These are phyloP conservation scores for Acholoe squamosa DNA, from an alignment of 2,888 invertebrate genomes.

Conservation along the genomic window DNA sequence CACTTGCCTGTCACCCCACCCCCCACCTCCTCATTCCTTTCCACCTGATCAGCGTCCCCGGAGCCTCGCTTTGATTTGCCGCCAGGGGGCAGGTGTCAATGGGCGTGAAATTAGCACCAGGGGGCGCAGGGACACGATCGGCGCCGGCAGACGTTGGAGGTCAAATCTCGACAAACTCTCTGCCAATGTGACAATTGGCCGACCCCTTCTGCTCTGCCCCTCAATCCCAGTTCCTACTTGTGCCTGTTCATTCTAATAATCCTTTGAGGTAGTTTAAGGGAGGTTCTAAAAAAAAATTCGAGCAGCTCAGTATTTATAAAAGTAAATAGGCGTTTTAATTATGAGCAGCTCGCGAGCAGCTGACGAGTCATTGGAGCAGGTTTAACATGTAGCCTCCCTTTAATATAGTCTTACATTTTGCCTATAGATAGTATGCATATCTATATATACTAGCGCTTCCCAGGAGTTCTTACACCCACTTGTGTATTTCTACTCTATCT, in stretches of 20 bases:
- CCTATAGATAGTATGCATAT: no score
- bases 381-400: neutral
- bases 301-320: neutral
- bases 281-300: no score
- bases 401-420: no score
- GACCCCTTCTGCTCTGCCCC: neutral
- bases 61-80: constrained; percentile 29
- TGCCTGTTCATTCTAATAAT: neutral
- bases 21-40: neutral
- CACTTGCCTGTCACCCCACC: neutral
- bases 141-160: constrained; percentile 53
- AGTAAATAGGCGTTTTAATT: neutral
- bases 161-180: constrained; percentile 49
- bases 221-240: neutral
- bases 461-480: no score
- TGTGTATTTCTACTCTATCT: no score
- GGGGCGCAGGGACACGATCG: constrained; percentile 15
- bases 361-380: neutral
- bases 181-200: constrained; percentile 37
- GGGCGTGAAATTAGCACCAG: constrained; percentile 57
- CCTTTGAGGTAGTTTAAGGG: neutral
- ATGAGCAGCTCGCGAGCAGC: neutral
- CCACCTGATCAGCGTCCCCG: neutral
- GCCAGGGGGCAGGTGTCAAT: constrained; percentile 47
- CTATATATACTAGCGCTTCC: no score